Evolutionary conservation across 1,140 invertebrate genomes (phyloP).

Genomic region (Philotrypesis tridentata): DNA sequence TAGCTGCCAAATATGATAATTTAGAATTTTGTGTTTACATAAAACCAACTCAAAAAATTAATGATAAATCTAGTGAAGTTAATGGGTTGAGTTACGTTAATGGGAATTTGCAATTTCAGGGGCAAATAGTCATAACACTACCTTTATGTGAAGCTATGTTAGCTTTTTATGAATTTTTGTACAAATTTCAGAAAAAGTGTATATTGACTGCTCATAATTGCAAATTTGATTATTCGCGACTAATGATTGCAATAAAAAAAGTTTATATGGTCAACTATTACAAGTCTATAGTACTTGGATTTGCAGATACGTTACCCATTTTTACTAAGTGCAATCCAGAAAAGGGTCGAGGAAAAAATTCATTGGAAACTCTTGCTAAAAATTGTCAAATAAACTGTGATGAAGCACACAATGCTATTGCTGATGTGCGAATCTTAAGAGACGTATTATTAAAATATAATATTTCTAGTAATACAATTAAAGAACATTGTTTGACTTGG

Average conservation of each 20-base stretch:
- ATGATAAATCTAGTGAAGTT: slow-evolving; percentile 42
- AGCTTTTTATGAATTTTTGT: slow-evolving; percentile 45
- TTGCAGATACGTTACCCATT: slow-evolving; percentile 2
- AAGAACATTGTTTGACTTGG: neutral
- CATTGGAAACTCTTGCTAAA: slow-evolving; percentile 38
- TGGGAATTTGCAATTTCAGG: slow-evolving; percentile 34
- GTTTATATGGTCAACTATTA: slow-evolving; percentile 40
- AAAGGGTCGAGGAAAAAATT: slow-evolving; percentile 10
- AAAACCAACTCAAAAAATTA: slow-evolving; percentile 39
- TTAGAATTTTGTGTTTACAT: too few species aligned
- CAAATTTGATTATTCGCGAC: slow-evolving; percentile 44
- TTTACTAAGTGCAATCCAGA: neutral
- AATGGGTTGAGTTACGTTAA: slow-evolving; percentile 34
- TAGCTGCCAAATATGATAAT: too few species aligned
- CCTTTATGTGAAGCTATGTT: slow-evolving; percentile 34
- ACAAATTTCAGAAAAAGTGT: too few species aligned
- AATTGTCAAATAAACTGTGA: slow-evolving; percentile 21
- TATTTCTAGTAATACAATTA: neutral
- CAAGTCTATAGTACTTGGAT: slow-evolving; percentile 4
- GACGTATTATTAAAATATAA: slow-evolving; percentile 28
- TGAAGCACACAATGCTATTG: slow-evolving; percentile 28
- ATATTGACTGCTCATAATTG: too few species aligned
- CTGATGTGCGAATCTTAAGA: slow-evolving; percentile 39
- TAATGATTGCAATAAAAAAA: slow-evolving; percentile 45
- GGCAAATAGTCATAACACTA: slow-evolving; percentile 28